These are phyloP conservation scores for Hyles lineata DNA, from an alignment of 2,888 invertebrate species.

Conservation along the genomic window DNA sequence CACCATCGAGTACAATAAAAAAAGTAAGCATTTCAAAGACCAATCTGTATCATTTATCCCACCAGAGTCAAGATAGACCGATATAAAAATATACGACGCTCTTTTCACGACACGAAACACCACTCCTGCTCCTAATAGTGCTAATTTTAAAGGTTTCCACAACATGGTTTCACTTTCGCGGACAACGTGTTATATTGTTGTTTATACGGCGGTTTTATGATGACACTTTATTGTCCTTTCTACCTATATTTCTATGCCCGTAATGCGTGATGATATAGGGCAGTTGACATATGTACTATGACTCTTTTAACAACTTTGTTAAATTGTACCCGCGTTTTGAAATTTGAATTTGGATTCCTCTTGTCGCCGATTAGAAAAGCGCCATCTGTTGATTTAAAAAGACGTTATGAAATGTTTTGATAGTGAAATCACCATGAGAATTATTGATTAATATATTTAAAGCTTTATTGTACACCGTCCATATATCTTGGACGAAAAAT, in stretches of 20 bases:
- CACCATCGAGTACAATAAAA: too few relatives aligned
- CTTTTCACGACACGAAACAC: conserved; percentile 36
- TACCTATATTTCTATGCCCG: background rate
- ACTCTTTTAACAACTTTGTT: too few relatives aligned
- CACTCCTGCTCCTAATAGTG: conserved; percentile 33
- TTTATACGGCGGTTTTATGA: conserved; percentile 28
- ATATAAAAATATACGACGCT: conserved; percentile 33
- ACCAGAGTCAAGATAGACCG: background rate
- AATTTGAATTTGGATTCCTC: too few relatives aligned
- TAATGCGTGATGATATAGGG: background rate
- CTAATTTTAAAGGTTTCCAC: conserved; percentile 32
- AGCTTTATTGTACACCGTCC: too few relatives aligned
- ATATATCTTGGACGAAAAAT: too few relatives aligned
- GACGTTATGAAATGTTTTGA: too few relatives aligned
- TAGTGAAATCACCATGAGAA: too few relatives aligned
- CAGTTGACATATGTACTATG: background rate
- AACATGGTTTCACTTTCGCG: conserved; percentile 25
- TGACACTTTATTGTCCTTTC: conserved; percentile 26
- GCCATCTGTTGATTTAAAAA: too few relatives aligned
- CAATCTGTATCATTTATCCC: conserved; percentile 12
- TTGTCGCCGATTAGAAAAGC: too few relatives aligned
- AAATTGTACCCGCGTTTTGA: too few relatives aligned
- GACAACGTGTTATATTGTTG: conserved; percentile 28
- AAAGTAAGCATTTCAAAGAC: too few relatives aligned
- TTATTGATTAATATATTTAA: too few relatives aligned